Evolutionary conservation across 2,113 vertebrate genomes (phyloP).

Genomic region (Noctilio leporinus): DNA sequence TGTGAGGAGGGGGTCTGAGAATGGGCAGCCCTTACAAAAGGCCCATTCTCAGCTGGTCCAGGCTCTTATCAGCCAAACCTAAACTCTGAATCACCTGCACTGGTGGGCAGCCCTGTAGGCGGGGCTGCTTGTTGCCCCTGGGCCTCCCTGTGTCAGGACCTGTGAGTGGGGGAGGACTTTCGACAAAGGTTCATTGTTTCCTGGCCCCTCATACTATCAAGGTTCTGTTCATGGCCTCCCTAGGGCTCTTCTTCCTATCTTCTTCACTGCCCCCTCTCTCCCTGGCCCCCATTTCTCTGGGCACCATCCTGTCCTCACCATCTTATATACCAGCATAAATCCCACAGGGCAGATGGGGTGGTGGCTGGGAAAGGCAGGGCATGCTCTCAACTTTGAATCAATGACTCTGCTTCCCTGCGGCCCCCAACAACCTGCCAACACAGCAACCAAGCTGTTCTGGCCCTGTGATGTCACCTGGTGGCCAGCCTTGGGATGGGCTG

Average conservation of each 20-base stretch:
- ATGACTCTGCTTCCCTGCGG: background rate
- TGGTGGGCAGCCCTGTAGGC: constrained; percentile 5
- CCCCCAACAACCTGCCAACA: background rate
- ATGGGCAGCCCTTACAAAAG: constrained; percentile 78
- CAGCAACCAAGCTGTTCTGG: constrained; percentile 43
- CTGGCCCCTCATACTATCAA: background rate
- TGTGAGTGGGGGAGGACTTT: constrained; percentile 21
- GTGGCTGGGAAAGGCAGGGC: background rate
- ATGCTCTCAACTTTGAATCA: background rate
- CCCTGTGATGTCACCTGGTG: background rate
- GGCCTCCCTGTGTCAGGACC: constrained; percentile 46
- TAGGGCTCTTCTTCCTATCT: background rate
- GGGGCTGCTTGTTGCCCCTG: background rate
- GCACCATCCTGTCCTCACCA: background rate
- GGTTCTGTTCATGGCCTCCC: background rate
- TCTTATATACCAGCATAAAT: background rate
- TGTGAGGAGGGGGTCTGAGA: constrained; percentile 15
- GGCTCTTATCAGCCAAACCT: constrained; percentile 79
- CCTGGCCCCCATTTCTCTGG: background rate
- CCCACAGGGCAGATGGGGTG: background rate
- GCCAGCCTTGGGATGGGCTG: background rate
- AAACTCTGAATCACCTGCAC: constrained; percentile 77
- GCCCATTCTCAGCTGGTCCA: constrained; percentile 73
- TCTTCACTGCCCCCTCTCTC: background rate
- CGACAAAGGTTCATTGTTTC: constrained; percentile 56